Percentiles rank a stretch among this genome's conserved stretches.
Conservation (phyloP, 2,888 invertebrate species). For the Papilio protenor region DNA sequence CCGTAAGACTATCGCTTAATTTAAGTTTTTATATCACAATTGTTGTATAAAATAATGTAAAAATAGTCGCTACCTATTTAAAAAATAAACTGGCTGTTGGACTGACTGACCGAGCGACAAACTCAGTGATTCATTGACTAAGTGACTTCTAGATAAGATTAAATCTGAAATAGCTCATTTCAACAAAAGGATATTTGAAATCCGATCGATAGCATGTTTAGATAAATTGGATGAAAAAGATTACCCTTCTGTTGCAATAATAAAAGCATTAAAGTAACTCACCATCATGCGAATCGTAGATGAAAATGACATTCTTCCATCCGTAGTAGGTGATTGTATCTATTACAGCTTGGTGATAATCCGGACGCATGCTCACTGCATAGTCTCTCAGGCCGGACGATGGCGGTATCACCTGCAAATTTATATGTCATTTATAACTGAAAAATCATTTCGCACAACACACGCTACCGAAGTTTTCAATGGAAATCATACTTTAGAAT, state of each 20-base stretch:
- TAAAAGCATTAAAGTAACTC: constrained; percentile 73
- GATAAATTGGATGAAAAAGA: too few species aligned
- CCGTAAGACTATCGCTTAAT: neutral
- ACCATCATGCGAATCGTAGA: constrained; percentile 97
- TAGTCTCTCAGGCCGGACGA: constrained; percentile 94
- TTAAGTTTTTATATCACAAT: too few species aligned
- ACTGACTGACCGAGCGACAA: neutral
- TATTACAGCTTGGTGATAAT: constrained; percentile 97
- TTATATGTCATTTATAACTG: neutral
- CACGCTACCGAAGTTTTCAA: neutral
- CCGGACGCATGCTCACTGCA: constrained; percentile 96
- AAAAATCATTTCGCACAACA: neutral
- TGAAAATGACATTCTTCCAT: constrained; percentile 94
- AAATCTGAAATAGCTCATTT: neutral
- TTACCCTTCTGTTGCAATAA: neutral
- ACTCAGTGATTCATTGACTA: neutral
- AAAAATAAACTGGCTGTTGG: neutral
- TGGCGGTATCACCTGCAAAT: constrained; percentile 89
- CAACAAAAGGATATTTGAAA: neutral
- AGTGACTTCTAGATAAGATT: neutral
- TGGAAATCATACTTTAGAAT: neutral
- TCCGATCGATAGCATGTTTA: neutral
- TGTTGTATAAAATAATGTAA: neutral
- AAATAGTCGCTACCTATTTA: neutral
- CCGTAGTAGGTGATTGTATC: constrained; percentile 96